Base-by-base conservation (phyloP, 1,140 invertebrate genomes). In the Teleogryllus occipitalis region DNA sequence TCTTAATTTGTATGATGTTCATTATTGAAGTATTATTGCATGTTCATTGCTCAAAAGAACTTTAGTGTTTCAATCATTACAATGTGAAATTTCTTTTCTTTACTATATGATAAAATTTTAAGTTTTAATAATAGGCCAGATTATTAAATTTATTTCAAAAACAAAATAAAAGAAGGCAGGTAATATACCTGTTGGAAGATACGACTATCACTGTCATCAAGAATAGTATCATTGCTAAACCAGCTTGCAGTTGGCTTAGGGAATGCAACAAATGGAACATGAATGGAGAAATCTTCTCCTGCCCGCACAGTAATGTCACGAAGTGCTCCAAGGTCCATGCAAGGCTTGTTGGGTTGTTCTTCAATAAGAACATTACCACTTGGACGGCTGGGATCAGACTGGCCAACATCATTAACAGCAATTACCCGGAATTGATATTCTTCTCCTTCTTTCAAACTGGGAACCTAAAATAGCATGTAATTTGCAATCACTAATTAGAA, bases 361-460 rank as follows among this genome's bases (percentile, higher is more conserved):
- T 97, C 96, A 81, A 97, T 94, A 47, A 92, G 89, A 81, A 99
- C 92, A 73, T 92, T 91, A 79, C 91, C 89, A 74, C 94, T 97
- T 8, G 97, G 93, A 83, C 95, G 93, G 82, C 97, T 98, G 5
- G 98, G 97, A 80, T 95, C 93, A 80, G 97, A 97, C 78, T 91
- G 90, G 12, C 98, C 98, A 75, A 97, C 93, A 80, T 98, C 96
- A 85, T 99, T 99, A 78, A 98, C 94, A 49, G 98, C 98, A 81
- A 96, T 93, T 7, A 99, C 92, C 81, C 98, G 91, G 91, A 99
- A 99, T 84, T 97, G 93, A 84, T 98, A 98, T 85, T 98, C 96
- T 82, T 96, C 93, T 8, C 96, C 96, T 88, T 99, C 97, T 79
- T 93, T 96, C 10, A 99, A 88, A 81, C 94, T 93, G 7, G 95